phyloP scores from a whole-genome alignment of 92 coral and sea anemone genomes.

The Parazoanthus darwini region DNA sequence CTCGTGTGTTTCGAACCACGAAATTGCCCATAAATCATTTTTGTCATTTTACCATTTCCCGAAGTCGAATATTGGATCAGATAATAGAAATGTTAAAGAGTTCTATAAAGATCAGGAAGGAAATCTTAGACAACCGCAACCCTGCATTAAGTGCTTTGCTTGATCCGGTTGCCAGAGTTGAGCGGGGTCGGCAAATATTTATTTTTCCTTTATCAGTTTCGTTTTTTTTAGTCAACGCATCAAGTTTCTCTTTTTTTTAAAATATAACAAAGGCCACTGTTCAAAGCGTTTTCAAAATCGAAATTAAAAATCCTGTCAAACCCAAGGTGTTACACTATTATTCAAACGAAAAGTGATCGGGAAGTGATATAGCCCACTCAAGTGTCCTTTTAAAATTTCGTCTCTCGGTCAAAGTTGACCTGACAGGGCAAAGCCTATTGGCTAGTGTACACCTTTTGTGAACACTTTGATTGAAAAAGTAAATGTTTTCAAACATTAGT shows the following conservation, averaged over 20 bases:
- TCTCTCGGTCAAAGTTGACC: background rate
- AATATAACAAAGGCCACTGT: no score
- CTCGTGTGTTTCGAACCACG: background rate
- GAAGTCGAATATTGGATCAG: background rate
- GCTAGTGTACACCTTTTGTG: background rate
- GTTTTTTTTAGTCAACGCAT: no score
- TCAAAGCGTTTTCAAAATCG: background rate
- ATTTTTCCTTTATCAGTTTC: no score
- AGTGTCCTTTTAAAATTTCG: background rate
- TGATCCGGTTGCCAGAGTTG: background rate
- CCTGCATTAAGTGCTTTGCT: conserved; percentile 17
- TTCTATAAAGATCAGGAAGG: background rate
- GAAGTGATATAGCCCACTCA: background rate
- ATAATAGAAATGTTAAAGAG: background rate
- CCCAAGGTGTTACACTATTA: no score
- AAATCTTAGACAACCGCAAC: background rate
- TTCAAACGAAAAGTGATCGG: background rate
- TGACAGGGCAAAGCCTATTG: background rate
- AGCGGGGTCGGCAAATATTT: background rate
- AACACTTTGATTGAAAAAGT: background rate
- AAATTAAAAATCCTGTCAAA: no score
- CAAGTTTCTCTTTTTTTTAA: no score
- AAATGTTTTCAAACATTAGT: background rate
- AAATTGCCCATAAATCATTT: background rate
- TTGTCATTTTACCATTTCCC: background rate